Base-by-base conservation (phyloP, 2,797 vertebrate genomes). In the Lacerta agilis region DNA sequence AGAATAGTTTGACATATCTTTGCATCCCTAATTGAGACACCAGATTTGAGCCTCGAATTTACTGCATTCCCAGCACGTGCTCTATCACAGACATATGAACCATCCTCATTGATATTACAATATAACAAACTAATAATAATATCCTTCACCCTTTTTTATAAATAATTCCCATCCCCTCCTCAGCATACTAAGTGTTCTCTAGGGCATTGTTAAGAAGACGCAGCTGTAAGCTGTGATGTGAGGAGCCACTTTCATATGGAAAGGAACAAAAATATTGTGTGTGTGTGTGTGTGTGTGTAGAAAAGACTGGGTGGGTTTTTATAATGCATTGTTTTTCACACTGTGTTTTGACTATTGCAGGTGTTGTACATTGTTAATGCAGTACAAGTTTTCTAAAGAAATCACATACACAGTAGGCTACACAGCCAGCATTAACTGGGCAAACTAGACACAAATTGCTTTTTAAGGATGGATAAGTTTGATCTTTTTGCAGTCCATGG, bases 211-310 rank as follows among this genome's bases (percentile, higher is more conserved):
- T 80, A 55, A 58, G 13, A n/a, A 29, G 75, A 4, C 72, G 33
- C 85, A 58, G 58, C 92, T 94, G 84, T 83, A 66, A 8, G 36
- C 86, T 73, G 75, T 88, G 88, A 80, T 64, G 45, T 45, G 79
- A 55, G 79, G 0, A 0, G 9, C 82, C 36, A n/a, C 87, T 78
- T 92, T 93, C 90, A 86, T 86, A 86, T 77, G 85, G 76, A 95
- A 92, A 93, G 91, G 91, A 49, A 49, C 49, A 92, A 0, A 25
- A 66, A 86, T 91, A 90, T 71, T 83, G 38, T 41, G 38, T 3
- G 38, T 3, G 38, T 38, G 38, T 38, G 90, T 79, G 49, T 9
- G 58, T 17, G 20, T 61, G 58, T 18, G 61, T 15, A 23, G 61
- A 64, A 90, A 92, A 88, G 0, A 1, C 90, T 41, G 83, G 71